phyloP scores from a whole-genome alignment of 2,797 vertebrate species.

The Bradypodion pumilum region DNA sequence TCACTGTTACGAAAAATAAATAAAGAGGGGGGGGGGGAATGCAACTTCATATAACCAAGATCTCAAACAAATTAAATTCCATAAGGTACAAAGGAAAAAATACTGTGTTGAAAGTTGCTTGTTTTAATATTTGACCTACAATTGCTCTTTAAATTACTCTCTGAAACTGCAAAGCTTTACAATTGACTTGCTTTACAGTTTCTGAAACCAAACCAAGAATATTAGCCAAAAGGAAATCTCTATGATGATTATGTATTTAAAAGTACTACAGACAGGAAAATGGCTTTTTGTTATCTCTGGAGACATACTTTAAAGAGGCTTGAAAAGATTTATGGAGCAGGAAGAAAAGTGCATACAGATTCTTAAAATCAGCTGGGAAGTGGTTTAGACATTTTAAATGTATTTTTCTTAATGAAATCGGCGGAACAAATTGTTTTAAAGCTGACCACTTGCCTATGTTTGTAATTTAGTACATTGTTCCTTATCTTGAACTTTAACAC shows the following conservation, averaged over 20 bases:
- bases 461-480: conserved; percentile 52
- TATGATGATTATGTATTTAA: conserved; percentile 68
- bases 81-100: conserved; percentile 35
- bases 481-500: conserved; percentile 65
- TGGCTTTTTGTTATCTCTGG: conserved; percentile 65
- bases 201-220: conserved; percentile 63
- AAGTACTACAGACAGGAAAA: conserved; percentile 67
- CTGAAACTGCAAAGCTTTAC: conserved; percentile 47
- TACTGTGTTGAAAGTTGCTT: conserved; percentile 44
- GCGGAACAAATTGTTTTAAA: conserved; percentile 63
- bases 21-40: conserved; percentile 41
- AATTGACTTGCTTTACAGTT: conserved; percentile 46
- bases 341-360: conserved; percentile 65
- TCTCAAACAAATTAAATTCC: conserved; percentile 40
- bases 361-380: conserved; percentile 58
- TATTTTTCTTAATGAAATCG: conserved; percentile 55
- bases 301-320: conserved; percentile 62
- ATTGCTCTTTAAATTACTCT: conserved; percentile 43
- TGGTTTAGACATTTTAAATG: conserved; percentile 57
- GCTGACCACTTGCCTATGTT: conserved; percentile 48
- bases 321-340: conserved; percentile 64
- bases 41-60: conserved; percentile 36
- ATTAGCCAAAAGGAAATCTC: conserved; percentile 65
- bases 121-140: conserved; percentile 34
- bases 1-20: too few relatives aligned